Evolutionary conservation across 2,113 vertebrate genomes (phyloP), one percentile per base, ranked within the genome.

Genomic region (Columbina picui): DNA sequence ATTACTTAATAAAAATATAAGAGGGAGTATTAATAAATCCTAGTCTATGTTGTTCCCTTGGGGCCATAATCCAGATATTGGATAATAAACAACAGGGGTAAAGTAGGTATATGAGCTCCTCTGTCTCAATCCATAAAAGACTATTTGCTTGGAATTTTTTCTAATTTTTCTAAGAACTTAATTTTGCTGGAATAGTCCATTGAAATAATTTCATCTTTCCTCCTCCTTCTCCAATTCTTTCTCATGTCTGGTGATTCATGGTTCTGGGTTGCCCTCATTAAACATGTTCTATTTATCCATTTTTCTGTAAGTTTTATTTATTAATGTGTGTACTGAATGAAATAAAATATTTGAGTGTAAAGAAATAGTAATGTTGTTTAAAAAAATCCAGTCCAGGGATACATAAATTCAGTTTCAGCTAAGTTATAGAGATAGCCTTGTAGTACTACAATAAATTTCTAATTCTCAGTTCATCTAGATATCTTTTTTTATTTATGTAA

Each of bases 1-100:
- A 52, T 87, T 61, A 60, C 19, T 89, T 92, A 70, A 83, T 73
- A 82, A 71, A 84, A 93, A 61, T 29, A 17, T 65, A 93, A 65
- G 16, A 70, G 20, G 10, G 8, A 38, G 7, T 75, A 67, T 85
- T 85, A 95, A 91, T 91, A 94, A 88, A 89, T 86, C 25, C 65
- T 50, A 61, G 27, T 30, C 32, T 83, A 21, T 56, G 26, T 69
- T 60, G 18, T 85, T 91, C 49, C 67, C 41, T 67, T 38, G 74
- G 36, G 85, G 57, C 34, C 25, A 36, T 89, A 53, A 6, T 90
- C 34, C n/a, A 61, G 59, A 59, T 95, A 75, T 68, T 60, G 69
- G 49, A 88, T 50, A 94, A 85, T 87, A 96, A 93, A 87, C 32
- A 59, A 52, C 27, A 60, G 49, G 64, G 11, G n/a, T 14, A 50